Percentiles rank a stretch among this genome's conserved stretches.
Evolutionary conservation across 1,140 invertebrate genomes (phyloP).

Genomic region (Artemia franciscana): DNA sequence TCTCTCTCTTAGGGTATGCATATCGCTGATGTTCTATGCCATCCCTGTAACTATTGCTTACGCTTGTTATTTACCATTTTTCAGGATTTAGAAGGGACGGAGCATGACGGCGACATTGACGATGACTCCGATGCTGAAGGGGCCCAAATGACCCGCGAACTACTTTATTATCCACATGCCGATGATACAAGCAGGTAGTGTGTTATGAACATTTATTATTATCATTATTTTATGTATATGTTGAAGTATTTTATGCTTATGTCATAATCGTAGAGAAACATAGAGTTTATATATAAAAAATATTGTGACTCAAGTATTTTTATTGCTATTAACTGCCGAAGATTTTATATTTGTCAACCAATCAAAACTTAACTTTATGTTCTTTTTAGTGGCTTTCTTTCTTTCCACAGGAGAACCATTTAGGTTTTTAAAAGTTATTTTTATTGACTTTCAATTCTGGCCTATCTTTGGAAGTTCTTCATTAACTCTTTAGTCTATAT

Average conservation of each 20-base stretch:
- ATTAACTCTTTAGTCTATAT: neutral
- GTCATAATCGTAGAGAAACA: too few species aligned
- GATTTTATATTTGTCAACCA: neutral
- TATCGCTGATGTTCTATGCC: too few species aligned
- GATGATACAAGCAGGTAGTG: slow-evolving; percentile 24
- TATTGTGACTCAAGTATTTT: too few species aligned
- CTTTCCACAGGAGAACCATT: neutral
- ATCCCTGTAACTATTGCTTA: slow-evolving; percentile 3
- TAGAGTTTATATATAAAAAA: too few species aligned
- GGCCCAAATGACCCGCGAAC: slow-evolving; percentile 30
- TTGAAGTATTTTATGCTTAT: too few species aligned
- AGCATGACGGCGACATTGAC: slow-evolving; percentile 63
- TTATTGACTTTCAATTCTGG: neutral
- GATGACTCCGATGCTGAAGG: slow-evolving; percentile 45
- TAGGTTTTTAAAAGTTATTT: neutral
- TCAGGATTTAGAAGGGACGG: slow-evolving; percentile 45
- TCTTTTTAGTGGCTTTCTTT: neutral
- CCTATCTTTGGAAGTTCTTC: neutral
- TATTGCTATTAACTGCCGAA: neutral
- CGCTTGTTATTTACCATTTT: slow-evolving; percentile 8
- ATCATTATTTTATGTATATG: too few species aligned
- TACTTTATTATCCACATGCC: slow-evolving; percentile 31
- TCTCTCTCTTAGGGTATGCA: too few species aligned
- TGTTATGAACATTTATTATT: too few species aligned
- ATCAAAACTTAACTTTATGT: neutral